Evolutionary conservation across 2,113 vertebrate species (phyloP).

Genomic region (Ascaphus truei): DNA sequence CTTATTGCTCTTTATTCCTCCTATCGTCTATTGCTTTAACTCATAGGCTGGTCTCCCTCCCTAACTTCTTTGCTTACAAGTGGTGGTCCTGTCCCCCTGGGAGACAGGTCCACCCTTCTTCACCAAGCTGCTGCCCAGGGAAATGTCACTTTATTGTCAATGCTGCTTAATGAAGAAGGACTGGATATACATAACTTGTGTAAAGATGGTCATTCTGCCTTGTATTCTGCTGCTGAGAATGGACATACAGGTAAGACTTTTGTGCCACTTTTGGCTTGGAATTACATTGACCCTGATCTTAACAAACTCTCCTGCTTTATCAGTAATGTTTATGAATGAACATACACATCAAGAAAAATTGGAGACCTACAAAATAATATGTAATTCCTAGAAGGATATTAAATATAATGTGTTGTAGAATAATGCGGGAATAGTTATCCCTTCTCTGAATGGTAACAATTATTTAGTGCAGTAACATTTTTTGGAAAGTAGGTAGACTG

Average conservation of each 20-base stretch:
- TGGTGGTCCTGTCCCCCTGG: constrained; percentile 98
- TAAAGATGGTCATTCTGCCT: constrained; percentile 89
- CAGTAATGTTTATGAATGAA: no score
- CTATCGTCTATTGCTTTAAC: constrained; percentile 74
- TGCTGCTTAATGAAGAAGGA: constrained; percentile 97
- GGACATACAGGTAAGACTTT: constrained; percentile 85
- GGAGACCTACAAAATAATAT: no score
- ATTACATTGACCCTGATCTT: no score
- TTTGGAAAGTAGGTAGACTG: no score
- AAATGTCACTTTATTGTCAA: constrained; percentile 99
- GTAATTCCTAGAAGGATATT: no score
- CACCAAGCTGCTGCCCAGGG: constrained; percentile 99
- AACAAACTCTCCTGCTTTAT: no score
- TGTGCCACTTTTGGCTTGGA: no score
- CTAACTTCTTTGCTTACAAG: constrained; percentile 87
- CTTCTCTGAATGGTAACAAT: no score
- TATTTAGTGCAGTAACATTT: no score
- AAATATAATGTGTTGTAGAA: no score
- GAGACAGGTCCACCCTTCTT: constrained; percentile 94
- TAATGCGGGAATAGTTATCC: no score
- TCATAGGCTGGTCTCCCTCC: constrained; percentile 97
- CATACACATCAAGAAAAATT: no score
- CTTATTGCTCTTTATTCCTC: constrained; percentile 41
- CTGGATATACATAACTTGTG: constrained; percentile 76
- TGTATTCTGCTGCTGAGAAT: constrained; percentile 97